A percentile compares a stretch with the other conserved stretches of the same genome.
Evolutionary conservation across 2,888 invertebrate genomes (phyloP).

Genomic region (Tetragnatha montana): DNA sequence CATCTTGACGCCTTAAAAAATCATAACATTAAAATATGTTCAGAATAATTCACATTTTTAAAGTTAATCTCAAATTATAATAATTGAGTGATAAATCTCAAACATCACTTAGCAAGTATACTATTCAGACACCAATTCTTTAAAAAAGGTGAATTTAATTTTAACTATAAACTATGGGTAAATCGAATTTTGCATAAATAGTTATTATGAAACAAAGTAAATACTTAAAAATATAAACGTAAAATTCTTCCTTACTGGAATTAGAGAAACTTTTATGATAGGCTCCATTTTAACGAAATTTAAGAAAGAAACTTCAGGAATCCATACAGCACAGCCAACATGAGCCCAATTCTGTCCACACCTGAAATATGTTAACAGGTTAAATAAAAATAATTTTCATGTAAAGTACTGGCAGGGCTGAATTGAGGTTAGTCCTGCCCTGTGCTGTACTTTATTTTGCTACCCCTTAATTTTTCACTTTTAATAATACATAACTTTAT

Average conservation of each 20-base stretch:
- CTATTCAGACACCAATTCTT: too few relatives aligned
- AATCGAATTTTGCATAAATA: not conserved
- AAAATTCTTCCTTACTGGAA: slow-evolving; percentile 82
- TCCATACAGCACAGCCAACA: slow-evolving; percentile 98
- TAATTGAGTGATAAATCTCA: too few relatives aligned
- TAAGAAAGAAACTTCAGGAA: slow-evolving; percentile 95
- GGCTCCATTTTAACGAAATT: slow-evolving; percentile 99
- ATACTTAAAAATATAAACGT: slow-evolving; percentile 3
- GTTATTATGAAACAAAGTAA: not conserved
- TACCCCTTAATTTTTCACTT: not conserved
- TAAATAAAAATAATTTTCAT: not conserved
- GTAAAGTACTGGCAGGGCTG: not conserved
- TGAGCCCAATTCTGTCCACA: slow-evolving; percentile 87
- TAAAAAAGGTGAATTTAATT: too few relatives aligned
- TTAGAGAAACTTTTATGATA: slow-evolving; percentile 96
- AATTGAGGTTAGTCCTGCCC: not conserved
- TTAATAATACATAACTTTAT: too few relatives aligned
- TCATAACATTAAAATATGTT: not conserved
- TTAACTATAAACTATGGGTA: not conserved
- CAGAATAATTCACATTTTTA: too few relatives aligned
- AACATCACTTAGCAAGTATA: too few relatives aligned
- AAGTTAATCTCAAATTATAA: too few relatives aligned
- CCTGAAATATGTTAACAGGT: slow-evolving; percentile 64
- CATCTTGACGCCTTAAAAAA: slow-evolving; percentile 84
- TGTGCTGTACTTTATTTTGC: not conserved